Evolutionary conservation across 2,888 invertebrate species (phyloP).

Genomic region (Acanthosoma haemorrhoidale): DNA sequence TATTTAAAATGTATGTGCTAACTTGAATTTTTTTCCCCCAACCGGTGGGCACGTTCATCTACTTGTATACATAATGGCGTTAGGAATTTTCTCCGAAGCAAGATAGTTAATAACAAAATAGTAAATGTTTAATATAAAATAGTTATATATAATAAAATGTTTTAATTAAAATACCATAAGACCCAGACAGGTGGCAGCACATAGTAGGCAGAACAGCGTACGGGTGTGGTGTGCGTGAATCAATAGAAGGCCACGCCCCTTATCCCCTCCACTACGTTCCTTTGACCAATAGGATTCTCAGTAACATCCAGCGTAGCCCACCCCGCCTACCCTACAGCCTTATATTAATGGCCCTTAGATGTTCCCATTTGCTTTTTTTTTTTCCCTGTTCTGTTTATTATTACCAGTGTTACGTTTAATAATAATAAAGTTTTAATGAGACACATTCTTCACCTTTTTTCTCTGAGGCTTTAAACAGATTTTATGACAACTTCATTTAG

Average conservation of each 20-base stretch:
- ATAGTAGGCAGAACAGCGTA: neutral
- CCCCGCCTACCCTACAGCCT: slow-evolving; percentile 14
- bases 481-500: no score
- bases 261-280: neutral
- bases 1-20: no score
- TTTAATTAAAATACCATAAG: slow-evolving; percentile 17
- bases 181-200: slow-evolving; percentile 11
- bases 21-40: no score
- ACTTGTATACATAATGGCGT: no score
- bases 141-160: slow-evolving; percentile 3
- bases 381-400: neutral
- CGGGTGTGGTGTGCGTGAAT: slow-evolving; percentile 19
- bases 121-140: neutral
- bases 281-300: neutral
- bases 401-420: neutral
- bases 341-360: slow-evolving; percentile 24
- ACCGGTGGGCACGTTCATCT: no score
- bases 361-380: neutral
- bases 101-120: no score
- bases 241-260: slow-evolving; percentile 18
- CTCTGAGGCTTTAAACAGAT: no score
- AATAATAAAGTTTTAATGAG: no score
- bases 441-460: no score
- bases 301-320: neutral
- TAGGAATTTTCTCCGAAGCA: no score